Percentiles rank a stretch among this genome's conserved stretches.
phyloP scores from a whole-genome alignment of 2,888 invertebrate genomes.

The Drosophila silvestris region DNA sequence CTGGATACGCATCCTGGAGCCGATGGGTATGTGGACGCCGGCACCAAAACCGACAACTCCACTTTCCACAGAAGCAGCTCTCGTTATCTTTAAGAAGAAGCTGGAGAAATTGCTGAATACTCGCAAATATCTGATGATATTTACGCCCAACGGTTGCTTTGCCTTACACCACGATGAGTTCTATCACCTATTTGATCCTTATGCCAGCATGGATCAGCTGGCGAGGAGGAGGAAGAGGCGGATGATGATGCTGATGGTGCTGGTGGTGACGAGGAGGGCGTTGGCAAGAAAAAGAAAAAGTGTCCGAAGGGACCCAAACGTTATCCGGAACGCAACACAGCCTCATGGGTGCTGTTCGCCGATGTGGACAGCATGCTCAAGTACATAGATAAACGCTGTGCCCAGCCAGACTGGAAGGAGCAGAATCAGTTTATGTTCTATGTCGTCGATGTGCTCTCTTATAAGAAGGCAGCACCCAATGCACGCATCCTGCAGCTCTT shows the following conservation, averaged over 20 bases:
- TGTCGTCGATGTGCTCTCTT: constrained; percentile 78
- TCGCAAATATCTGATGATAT: constrained; percentile 87
- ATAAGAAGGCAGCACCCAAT: constrained; percentile 79
- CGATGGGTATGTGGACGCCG: constrained; percentile 81
- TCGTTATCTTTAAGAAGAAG: constrained; percentile 59
- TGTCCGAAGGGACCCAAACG: constrained; percentile 69
- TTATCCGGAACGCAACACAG: constrained; percentile 82
- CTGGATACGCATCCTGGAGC: constrained; percentile 86
- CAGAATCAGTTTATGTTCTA: constrained; percentile 74
- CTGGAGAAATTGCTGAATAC: constrained; percentile 73
- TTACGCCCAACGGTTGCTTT: constrained; percentile 87
- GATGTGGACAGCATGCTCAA: constrained; percentile 72
- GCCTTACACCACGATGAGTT: constrained; percentile 87
- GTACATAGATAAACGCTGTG: constrained; percentile 76
- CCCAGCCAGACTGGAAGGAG: constrained; percentile 74
- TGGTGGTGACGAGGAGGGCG: constrained; percentile 40
- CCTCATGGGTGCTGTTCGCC: constrained; percentile 84
- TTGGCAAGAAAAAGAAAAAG: constrained; percentile 44
- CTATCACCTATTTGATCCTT: constrained; percentile 89
- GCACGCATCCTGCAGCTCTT: constrained; percentile 77
- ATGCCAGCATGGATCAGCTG: constrained; percentile 84
- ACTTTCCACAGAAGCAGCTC: constrained; percentile 17
- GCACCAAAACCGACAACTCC: background rate
- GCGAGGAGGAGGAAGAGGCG: constrained; percentile 51
- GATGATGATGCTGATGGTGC: constrained; percentile 18